A percentile compares a stretch with the other conserved stretches of the same genome.
phyloP scores from a whole-genome alignment of 2,113 vertebrate genomes.

The Panurus biarmicus region DNA sequence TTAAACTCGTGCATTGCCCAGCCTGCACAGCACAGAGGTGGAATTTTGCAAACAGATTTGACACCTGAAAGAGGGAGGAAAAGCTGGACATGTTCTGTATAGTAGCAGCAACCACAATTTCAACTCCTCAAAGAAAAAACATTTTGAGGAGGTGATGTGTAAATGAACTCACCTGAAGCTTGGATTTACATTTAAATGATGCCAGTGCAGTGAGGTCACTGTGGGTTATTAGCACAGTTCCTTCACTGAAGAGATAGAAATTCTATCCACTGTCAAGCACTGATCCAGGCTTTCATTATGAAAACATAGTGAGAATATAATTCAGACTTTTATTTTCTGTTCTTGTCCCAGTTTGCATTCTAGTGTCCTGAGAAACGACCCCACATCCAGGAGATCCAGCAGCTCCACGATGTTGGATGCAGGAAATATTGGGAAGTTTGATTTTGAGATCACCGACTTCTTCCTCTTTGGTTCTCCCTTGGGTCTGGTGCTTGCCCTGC shows the following conservation, averaged over 20 bases:
- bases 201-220: neutral
- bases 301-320: neutral
- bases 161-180: neutral
- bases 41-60: neutral
- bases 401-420: constrained; percentile 87
- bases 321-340: neutral
- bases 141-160: neutral
- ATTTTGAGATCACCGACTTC: constrained; percentile 94
- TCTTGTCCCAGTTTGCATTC: constrained; percentile 81
- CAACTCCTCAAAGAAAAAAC: neutral
- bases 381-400: constrained; percentile 83
- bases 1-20: neutral
- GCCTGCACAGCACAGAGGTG: neutral
- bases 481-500: constrained; percentile 90
- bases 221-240: neutral
- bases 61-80: neutral
- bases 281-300: neutral
- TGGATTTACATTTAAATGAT: neutral
- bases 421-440: constrained; percentile 82
- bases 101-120: neutral
- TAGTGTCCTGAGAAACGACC: constrained; percentile 82
- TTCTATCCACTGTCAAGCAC: neutral
- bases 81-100: neutral
- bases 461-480: constrained; percentile 96
- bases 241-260: neutral